A percentile compares a stretch with the other conserved stretches of the same genome.
These are phyloP conservation scores for Hyppa rectilinea DNA, from an alignment of 2,888 invertebrate genomes.

Conservation along the genomic window DNA sequence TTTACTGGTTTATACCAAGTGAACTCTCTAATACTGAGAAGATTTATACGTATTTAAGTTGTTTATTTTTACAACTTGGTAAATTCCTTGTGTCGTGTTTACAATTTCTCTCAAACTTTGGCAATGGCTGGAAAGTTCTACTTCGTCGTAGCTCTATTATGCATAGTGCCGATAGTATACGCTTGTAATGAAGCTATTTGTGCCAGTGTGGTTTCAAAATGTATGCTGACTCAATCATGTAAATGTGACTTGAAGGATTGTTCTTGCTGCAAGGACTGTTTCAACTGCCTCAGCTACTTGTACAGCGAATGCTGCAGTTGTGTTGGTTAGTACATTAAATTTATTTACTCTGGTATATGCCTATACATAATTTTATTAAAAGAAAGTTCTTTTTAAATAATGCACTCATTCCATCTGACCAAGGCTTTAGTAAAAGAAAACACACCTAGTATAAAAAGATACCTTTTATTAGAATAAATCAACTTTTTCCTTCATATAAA, in stretches of 20 bases:
- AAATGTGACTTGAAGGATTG: conserved; percentile 98
- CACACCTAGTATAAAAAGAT: background rate
- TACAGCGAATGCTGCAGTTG: conserved; percentile 99
- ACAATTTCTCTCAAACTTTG: conserved; percentile 64
- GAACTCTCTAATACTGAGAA: background rate
- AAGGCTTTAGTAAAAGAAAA: background rate
- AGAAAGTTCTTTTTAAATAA: background rate
- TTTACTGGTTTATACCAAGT: background rate
- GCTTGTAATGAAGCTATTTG: conserved; percentile 98
- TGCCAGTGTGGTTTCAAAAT: conserved; percentile 98
- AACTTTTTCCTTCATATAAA: background rate
- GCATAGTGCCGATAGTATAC: conserved; percentile 83
- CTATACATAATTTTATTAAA: background rate
- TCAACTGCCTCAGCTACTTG: conserved; percentile 96
- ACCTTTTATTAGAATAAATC: too few species aligned
- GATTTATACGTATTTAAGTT: conserved; percentile 49
- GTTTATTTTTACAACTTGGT: conserved; percentile 74
- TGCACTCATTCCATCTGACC: background rate
- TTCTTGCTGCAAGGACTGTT: conserved; percentile 98
- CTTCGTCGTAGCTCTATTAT: conserved; percentile 78
- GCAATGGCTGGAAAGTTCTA: conserved; percentile 83
- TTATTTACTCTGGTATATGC: background rate
- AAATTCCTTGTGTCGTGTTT: conserved; percentile 69
- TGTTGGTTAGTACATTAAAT: conserved; percentile 94
- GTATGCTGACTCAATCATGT: conserved; percentile 98